Evolutionary conservation across 2,888 invertebrate genomes (phyloP), one percentile per base, ranked within the genome.

Genomic region (Coleophora flavipennella): DNA sequence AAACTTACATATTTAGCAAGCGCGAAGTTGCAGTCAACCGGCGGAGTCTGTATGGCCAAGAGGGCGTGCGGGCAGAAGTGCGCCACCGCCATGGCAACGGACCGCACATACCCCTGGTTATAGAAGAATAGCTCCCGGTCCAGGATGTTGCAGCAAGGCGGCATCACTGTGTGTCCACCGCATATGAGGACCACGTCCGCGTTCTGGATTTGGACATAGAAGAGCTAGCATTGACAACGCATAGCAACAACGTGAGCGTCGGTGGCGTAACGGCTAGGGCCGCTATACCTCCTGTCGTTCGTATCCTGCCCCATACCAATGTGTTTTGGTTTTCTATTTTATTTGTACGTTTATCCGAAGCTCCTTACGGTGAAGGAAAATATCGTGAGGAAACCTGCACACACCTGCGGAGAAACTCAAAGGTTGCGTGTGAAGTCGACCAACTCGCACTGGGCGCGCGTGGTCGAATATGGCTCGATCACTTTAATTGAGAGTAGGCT

Each of bases 121-220:
- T 62, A 55, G 49, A 70, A 67, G 66, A 83, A 83, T 33, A 81
- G 54, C 6, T 78, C 72, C 3, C 74, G 68, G 43, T 81, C 83
- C 38, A 43, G 43, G 11, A 55, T 58, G 52, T 64, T 58, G 59
- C 77, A 78, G 57, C 62, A 57, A 3, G 80, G 72, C 4, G 81
- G 77, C 48, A 59, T 39, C 26, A 66, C 54, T 61, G 67, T 64
- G 38, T 51, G 45, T 0, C 83, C 83, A 12, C 83, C 83, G 51
- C 83, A 83, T 36, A 83, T 75, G 35, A 83, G 42, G 29, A 78
- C 81, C 41, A 83, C 81, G 43, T 81, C 81, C 0, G 78, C 52
- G 25, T 77, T 55, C 81, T 81, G 41, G 0, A 26, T 13, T 8
- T 3, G 8, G 8, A n/a, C 2, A 13, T 32, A n/a, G n/a, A n/a